A percentile compares a stretch with the other conserved stretches of the same genome.
These are phyloP conservation scores for Pongo pygmaeus DNA, from an alignment of 2,113 vertebrate species.

Conservation along the genomic window DNA sequence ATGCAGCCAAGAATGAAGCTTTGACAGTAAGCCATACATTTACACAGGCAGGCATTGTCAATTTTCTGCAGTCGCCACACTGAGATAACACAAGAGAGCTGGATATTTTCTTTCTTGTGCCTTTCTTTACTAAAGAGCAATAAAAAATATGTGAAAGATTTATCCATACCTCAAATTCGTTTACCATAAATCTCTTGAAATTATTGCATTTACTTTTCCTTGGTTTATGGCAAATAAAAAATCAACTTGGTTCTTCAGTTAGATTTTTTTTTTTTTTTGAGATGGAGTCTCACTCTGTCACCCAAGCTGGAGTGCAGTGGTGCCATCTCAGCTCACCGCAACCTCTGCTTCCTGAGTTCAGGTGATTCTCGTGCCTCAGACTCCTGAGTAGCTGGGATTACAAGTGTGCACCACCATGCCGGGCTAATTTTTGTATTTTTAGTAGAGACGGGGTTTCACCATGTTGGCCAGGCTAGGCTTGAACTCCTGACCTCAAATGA, in stretches of 20 bases:
- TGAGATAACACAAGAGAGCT: slow-evolving; percentile 76
- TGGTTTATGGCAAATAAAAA: slow-evolving; percentile 74
- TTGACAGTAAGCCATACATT: slow-evolving; percentile 85
- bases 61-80: slow-evolving; percentile 57
- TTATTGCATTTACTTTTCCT: slow-evolving; percentile 74
- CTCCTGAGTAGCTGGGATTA: no score
- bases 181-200: slow-evolving; percentile 76
- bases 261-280: no score
- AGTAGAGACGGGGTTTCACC: no score
- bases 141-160: slow-evolving; percentile 77
- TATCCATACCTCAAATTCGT: slow-evolving; percentile 65
- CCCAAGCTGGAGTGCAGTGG: no score
- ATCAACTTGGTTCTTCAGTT: slow-evolving; percentile 54
- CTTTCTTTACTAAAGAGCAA: slow-evolving; percentile 71
- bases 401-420: no score
- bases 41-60: slow-evolving; percentile 85
- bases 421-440: no score
- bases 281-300: no score
- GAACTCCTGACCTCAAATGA: no score
- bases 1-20: slow-evolving; percentile 88
- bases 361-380: no score
- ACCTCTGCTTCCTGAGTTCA: no score
- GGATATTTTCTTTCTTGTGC: slow-evolving; percentile 78
- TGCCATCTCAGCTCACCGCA: no score
- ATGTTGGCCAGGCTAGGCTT: no score